These are phyloP conservation scores for Clytia hemisphaerica DNA, from an alignment of 30 jellyfish, hydroid and myxozoan genomes.

Conservation along the genomic window DNA sequence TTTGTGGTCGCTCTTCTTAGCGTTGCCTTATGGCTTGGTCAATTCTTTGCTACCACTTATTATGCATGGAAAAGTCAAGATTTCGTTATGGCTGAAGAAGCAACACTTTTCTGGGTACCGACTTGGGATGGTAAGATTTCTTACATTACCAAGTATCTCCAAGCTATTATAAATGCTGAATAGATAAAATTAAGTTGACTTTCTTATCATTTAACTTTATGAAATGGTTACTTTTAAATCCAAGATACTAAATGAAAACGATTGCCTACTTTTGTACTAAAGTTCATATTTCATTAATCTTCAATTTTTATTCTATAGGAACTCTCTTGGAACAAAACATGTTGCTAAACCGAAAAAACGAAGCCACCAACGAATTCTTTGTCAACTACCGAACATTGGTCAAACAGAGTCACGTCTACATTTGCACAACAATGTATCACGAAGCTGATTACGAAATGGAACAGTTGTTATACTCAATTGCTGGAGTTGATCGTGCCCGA, in stretches of 20 bases:
- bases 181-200: too few relatives aligned
- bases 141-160: too few relatives aligned
- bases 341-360: conserved; percentile 71
- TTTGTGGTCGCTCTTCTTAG: conserved; percentile 58
- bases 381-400: conserved; percentile 71
- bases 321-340: conserved; percentile 78
- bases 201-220: too few relatives aligned
- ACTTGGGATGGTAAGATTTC: conserved; percentile 66
- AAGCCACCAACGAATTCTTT: conserved; percentile 72
- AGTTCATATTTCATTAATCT: too few relatives aligned
- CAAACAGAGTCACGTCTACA: conserved; percentile 65
- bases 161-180: too few relatives aligned
- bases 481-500: conserved; percentile 87
- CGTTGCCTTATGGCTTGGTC: conserved; percentile 91
- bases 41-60: conserved; percentile 85
- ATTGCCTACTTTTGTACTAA: too few relatives aligned
- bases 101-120: conserved; percentile 87
- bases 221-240: too few relatives aligned
- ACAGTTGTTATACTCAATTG: conserved; percentile 66
- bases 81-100: conserved; percentile 90
- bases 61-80: conserved; percentile 95
- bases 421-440: conserved; percentile 94
- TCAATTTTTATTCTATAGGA: conserved; percentile 19
- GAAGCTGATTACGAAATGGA: conserved; percentile 90
- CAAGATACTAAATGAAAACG: too few relatives aligned